phyloP scores from a whole-genome alignment of 1,140 invertebrate species.

The Plodia interpunctella region DNA sequence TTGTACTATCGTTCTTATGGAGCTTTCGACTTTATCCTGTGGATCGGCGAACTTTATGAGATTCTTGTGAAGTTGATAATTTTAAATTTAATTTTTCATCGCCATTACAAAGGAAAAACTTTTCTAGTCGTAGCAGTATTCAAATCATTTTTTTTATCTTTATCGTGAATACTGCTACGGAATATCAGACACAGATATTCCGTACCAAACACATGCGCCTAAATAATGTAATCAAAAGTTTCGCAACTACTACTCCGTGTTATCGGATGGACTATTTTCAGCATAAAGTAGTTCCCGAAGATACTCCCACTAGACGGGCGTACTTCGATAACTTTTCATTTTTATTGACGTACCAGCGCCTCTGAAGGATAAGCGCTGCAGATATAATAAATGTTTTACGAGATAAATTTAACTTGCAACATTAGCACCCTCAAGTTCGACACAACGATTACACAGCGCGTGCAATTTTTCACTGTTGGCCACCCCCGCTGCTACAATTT shows the following conservation, averaged over 20 bases:
- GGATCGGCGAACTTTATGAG: conserved; percentile 1
- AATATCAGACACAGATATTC: background rate
- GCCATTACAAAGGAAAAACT: background rate
- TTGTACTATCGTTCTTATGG: conserved; percentile 28
- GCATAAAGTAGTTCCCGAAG: conserved; percentile 7
- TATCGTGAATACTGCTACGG: background rate
- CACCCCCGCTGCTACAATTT: conserved; percentile 55
- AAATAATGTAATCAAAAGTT: background rate
- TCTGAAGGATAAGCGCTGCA: conserved; percentile 34
- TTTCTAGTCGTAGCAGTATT: too few species aligned
- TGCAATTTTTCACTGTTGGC: conserved; percentile 59
- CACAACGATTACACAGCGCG: conserved; percentile 53
- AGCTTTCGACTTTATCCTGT: conserved; percentile 8
- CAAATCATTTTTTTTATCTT: too few species aligned
- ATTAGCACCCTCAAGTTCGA: conserved; percentile 57
- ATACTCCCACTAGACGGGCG: background rate
- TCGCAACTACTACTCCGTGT: background rate
- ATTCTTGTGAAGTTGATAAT: background rate
- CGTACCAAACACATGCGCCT: too few species aligned
- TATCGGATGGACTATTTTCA: conserved; percentile 10
- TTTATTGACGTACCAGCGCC: conserved; percentile 27
- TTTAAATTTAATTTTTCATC: background rate
- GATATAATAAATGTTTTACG: conserved; percentile 57
- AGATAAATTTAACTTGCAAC: conserved; percentile 60
- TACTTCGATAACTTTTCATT: conserved; percentile 16